These are phyloP conservation scores for Leptatherina wallacei DNA, from an alignment of 2,797 vertebrate genomes.

Conservation along the genomic window DNA sequence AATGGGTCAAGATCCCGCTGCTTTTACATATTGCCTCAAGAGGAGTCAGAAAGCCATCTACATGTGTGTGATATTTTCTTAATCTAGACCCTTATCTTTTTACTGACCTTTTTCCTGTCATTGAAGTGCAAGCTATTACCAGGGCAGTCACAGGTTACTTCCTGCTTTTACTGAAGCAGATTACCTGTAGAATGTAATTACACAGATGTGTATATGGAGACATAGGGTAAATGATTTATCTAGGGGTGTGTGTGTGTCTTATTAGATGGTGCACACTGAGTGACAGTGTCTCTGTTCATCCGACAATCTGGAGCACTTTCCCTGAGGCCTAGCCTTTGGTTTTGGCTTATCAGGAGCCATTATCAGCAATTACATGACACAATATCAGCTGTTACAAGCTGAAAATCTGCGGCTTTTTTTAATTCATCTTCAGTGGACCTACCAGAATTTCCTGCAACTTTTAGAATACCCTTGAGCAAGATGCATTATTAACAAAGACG, in stretches of 20 bases:
- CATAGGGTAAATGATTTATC: constrained; percentile 46
- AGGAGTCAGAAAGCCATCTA: constrained; percentile 11
- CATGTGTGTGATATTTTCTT: constrained; percentile 30
- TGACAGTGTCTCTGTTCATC: constrained; percentile 33
- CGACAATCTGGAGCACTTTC: constrained; percentile 11
- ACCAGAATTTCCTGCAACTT: constrained; percentile 22
- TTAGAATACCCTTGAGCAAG: constrained; percentile 35
- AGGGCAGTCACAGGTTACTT: constrained; percentile 61
- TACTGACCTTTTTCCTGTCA: constrained; percentile 44
- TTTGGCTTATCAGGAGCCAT: constrained; percentile 33
- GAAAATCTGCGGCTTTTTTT: constrained; percentile 8
- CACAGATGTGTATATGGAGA: constrained; percentile 24
- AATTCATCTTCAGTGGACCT: not conserved
- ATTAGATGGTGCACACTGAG: constrained; percentile 26
- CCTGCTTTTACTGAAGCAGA: constrained; percentile 49
- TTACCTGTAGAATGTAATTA: constrained; percentile 53
- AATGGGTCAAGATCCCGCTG: constrained; percentile 43
- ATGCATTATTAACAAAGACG: not conserved
- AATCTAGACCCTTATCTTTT: constrained; percentile 34
- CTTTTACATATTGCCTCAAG: constrained; percentile 27
- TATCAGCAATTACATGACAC: constrained; percentile 51
- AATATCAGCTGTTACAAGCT: constrained; percentile 16
- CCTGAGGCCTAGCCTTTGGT: constrained; percentile 37
- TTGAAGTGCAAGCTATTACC: constrained; percentile 58
- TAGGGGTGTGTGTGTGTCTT: constrained; percentile 1